These are phyloP conservation scores for Leptoclinus maculatus DNA, from an alignment of 2,797 vertebrate genomes.

Conservation along the genomic window DNA sequence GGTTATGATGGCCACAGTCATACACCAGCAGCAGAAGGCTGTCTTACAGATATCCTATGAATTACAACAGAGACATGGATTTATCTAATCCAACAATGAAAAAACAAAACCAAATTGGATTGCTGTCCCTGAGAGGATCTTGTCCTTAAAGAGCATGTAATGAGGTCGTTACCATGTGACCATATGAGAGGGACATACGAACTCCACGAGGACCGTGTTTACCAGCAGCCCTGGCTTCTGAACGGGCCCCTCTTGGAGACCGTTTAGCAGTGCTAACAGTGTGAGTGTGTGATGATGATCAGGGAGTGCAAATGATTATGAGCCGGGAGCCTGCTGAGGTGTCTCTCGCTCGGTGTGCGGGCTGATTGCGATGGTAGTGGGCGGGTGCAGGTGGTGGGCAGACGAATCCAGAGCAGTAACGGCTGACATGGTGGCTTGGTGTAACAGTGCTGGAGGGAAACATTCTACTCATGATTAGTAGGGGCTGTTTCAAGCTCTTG, in stretches of 20 bases:
- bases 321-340: slow-evolving; percentile 54
- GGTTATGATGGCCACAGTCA: neutral
- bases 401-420: slow-evolving; percentile 10
- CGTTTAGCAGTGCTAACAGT: slow-evolving; percentile 46
- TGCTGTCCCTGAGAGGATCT: neutral
- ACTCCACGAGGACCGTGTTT: slow-evolving; percentile 35
- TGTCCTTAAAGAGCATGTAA: neutral
- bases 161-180: slow-evolving; percentile 13
- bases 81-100: neutral
- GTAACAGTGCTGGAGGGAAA: slow-evolving; percentile 2
- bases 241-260: slow-evolving; percentile 47
- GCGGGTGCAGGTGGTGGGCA: slow-evolving; percentile 1
- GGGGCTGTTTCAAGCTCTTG: neutral
- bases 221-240: slow-evolving; percentile 12
- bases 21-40: neutral
- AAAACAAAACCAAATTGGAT: neutral
- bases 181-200: neutral
- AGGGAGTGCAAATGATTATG: slow-evolving; percentile 58
- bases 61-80: neutral
- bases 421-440: slow-evolving; percentile 8
- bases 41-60: neutral
- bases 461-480: neutral
- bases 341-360: slow-evolving; percentile 19
- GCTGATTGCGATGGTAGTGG: slow-evolving; percentile 21
- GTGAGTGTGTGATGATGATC: slow-evolving; percentile 57